Evolutionary conservation across 1,140 invertebrate species (phyloP).

Genomic region (Heliothis virescens): DNA sequence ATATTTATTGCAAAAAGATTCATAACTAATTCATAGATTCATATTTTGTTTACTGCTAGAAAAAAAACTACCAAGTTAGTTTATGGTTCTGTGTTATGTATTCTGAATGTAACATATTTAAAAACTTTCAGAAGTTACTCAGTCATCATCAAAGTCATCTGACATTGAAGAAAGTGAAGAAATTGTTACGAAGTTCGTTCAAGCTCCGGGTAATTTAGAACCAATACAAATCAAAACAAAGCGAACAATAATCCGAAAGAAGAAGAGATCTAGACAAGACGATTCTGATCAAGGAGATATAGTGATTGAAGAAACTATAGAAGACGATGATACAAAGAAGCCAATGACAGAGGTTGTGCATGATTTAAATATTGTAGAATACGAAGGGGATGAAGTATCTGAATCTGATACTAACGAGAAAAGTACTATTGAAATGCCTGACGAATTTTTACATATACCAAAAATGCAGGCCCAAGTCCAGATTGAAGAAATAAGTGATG

Average conservation of each 20-base stretch:
- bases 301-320: constrained; percentile 83
- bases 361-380: constrained; percentile 76
- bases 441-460: constrained; percentile 70
- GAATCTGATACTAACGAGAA: constrained; percentile 55
- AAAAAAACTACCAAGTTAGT: no score
- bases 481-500: constrained; percentile 81
- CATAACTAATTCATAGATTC: no score
- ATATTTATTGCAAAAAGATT: no score
- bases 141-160: constrained; percentile 74
- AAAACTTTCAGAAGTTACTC: constrained; percentile 61
- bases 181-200: constrained; percentile 86
- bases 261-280: constrained; percentile 56
- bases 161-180: constrained; percentile 86
- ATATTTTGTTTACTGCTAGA: no score
- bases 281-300: constrained; percentile 71
- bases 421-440: constrained; percentile 77
- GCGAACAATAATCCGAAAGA: constrained; percentile 85
- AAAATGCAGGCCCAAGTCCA: constrained; percentile 65
- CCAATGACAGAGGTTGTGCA: constrained; percentile 51
- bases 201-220: constrained; percentile 80
- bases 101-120: constrained; percentile 51
- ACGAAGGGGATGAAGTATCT: constrained; percentile 67
- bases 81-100: no score
- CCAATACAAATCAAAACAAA: constrained; percentile 86
- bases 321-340: constrained; percentile 68